Base-by-base conservation (phyloP, 1,140 invertebrate species). In the Apis florea region DNA sequence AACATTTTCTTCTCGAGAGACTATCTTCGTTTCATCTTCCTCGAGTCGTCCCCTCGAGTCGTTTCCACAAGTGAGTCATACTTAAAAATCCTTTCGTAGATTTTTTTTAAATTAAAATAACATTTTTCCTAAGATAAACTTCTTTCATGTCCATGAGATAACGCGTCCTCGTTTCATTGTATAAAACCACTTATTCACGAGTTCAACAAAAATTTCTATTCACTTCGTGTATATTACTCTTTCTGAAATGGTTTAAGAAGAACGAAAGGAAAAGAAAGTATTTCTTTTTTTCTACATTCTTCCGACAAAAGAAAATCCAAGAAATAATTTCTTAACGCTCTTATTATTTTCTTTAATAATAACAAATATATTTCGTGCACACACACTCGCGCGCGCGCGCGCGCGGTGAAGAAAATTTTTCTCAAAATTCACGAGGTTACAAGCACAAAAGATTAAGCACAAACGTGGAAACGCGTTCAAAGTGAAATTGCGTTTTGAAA, bases 1-100 rank as follows among this genome's bases (percentile, higher is more conserved):
- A 93, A 90, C 93, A 93, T 93, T 73, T 90, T 85, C 54, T 54
- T 76, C 26, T 10, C 11, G 9, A 17, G 11, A n/a, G n/a, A n/a
- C n/a, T 24, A 17, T 19, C 5, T 15, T 59, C 49, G 56, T 63
- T 19, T 4, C 73, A 49, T 53, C 26, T 11, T 53, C 21, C 5
- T 47, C 21, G 15, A 2, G 10, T 6, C 21, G 24, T 15, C 13
- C 58, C 24, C 17, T 24, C 4, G 12, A 40, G 1, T 2, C 3
- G 31, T 40, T 40, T 40, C 31, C 31, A 40, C 31, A 31, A 31
- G 31, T 31, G 5, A 26, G 1, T 1, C 11, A 1, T 10, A 19
- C 10, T 53, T 19, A 8, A 17, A 19, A 26, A 26, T 31, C 17
- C 10, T 26, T 70, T 1, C 2, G 2, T 17, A 24, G 11, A 17